phyloP scores from a whole-genome alignment of 2,888 invertebrate genomes.

The Sympetrum striolatum region DNA sequence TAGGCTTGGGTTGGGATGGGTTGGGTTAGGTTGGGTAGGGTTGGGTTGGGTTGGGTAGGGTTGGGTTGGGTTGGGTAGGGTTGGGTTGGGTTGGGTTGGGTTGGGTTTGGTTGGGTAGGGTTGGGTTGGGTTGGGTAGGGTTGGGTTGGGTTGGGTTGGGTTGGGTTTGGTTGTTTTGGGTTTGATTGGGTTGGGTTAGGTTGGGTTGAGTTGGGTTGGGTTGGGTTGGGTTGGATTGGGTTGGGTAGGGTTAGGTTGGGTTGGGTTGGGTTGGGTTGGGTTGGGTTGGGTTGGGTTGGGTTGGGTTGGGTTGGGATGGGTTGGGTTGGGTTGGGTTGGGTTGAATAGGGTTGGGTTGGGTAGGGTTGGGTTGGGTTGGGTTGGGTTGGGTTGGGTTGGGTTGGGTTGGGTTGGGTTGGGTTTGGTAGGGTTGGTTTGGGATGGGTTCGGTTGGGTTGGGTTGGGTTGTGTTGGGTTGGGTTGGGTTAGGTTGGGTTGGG shows the following conservation, averaged over 20 bases:
- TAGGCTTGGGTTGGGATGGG: conserved; percentile 47
- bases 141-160: conserved; percentile 51
- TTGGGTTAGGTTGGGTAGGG: conserved; percentile 50
- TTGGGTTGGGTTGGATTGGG: conserved; percentile 18
- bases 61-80: conserved; percentile 53
- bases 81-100: conserved; percentile 51
- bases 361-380: not conserved
- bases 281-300: conserved; percentile 25
- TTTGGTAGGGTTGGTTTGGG: too few species aligned
- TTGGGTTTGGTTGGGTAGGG: too few species aligned
- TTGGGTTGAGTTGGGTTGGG: conserved; percentile 22
- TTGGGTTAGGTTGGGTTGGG: conserved; percentile 53
- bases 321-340: too few species aligned
- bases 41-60: conserved; percentile 52
- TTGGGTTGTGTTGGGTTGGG: conserved; percentile 52
- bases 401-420: too few species aligned
- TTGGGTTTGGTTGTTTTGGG: too few species aligned
- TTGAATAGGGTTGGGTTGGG: too few species aligned
- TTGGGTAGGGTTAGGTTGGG: conserved; percentile 18
- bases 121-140: conserved; percentile 47
- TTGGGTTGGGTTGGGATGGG: conserved; percentile 21
- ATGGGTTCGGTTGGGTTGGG: too few species aligned
- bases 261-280: conserved; percentile 25
- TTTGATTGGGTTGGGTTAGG: too few species aligned
- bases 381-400: not conserved